Conservation (phyloP, 2,797 vertebrate species). For the Anguilla megastoma region DNA sequence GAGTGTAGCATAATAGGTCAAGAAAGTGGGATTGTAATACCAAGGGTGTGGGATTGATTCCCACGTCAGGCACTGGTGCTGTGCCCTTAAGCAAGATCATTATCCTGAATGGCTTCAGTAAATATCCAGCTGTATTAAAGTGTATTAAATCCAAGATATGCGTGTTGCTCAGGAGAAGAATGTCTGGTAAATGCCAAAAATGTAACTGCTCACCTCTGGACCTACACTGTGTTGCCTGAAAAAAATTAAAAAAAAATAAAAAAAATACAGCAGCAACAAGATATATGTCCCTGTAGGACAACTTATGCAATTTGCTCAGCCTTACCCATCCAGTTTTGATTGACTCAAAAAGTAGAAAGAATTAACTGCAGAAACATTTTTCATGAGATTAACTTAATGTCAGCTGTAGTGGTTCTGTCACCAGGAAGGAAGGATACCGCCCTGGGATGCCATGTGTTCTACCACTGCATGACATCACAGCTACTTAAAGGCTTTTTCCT, state of each 20-base stretch:
- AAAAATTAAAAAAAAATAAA: background rate
- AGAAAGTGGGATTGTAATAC: too few species aligned
- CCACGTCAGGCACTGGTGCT: too few species aligned
- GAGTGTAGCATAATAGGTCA: too few species aligned
- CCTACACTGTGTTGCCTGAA: background rate
- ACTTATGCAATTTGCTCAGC: background rate
- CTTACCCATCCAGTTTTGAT: background rate
- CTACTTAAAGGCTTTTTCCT: background rate
- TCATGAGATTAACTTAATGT: background rate
- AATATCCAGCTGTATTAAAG: too few species aligned
- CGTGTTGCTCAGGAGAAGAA: too few species aligned
- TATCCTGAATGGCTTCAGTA: too few species aligned
- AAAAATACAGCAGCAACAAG: background rate
- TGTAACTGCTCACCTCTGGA: background rate
- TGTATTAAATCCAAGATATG: too few species aligned
- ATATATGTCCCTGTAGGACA: background rate
- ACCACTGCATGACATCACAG: background rate
- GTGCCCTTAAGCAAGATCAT: too few species aligned
- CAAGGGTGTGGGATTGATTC: too few species aligned
- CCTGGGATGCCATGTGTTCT: background rate
- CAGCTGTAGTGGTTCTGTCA: background rate
- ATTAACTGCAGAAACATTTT: too few species aligned
- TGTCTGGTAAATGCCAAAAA: too few species aligned
- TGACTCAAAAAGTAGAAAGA: background rate
- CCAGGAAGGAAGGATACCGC: background rate